Evolutionary conservation across 64 coral and sea anemone genomes (phyloP), one percentile per base, ranked within the genome.

Genomic region (Montipora cactus): DNA sequence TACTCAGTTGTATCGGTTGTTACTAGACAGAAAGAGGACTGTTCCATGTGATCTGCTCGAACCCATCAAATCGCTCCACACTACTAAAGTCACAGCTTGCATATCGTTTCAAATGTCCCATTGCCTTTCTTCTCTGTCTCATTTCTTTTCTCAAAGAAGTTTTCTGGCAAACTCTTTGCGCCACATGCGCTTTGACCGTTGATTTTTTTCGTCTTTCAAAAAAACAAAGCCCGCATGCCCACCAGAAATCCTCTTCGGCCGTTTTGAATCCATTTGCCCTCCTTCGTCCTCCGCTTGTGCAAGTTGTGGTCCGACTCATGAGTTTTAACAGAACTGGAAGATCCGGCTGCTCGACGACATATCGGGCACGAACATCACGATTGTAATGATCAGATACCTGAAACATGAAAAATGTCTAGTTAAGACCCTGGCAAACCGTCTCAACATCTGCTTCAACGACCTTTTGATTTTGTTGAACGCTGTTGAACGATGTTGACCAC

Each of bases 191-290:
- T 78, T 94, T 94, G 11, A 94, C 93, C 59, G 93, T 94, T 44
- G 93, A 94, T 94, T 94, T 94, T 72, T 94, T 94, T 79, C 89
- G 88, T 13, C 93, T 75, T 47, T 94, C 93, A 66, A 94, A 94
- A 61, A 77, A 94, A 14, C 93, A 94, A 58, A 94, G 58, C 12
- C 93, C 93, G n/a, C 93, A 94, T 14, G 87, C 89, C 93, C 93
- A 94, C 93, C 93, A 94, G 71, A 94, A 94, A 59, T 94, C 93
- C 44, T 94, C 93, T 45, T 94, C 93, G 9, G 93, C 93, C 25
- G 93, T 89, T 68, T 89, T 87, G 59, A 84, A 94, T 16, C 93
- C 93, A 49, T 94, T 94, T 52, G 93, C 93, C 37, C 93, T 80
- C 46, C 93, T 94, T 69, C 93, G 87, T 75, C 89, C 93, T 5